These are phyloP conservation scores for Dryas iulia DNA, from an alignment of 1,140 invertebrate species.

Conservation along the genomic window DNA sequence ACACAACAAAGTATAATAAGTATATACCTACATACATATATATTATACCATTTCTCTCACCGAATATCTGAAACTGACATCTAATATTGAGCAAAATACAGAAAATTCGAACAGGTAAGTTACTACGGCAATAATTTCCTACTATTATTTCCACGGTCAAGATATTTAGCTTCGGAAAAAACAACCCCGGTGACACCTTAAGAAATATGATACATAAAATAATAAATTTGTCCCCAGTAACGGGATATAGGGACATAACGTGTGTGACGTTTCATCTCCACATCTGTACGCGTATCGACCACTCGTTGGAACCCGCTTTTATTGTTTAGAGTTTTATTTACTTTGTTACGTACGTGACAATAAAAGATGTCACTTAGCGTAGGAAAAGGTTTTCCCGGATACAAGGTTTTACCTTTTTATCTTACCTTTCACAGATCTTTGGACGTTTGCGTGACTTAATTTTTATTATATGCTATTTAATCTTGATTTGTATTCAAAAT, in stretches of 20 bases:
- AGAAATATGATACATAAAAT: constrained; percentile 1
- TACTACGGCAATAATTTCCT: background rate
- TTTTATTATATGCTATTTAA: background rate
- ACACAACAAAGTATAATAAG: no score
- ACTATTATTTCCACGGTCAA: background rate
- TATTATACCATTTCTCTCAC: no score
- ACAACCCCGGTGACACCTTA: background rate
- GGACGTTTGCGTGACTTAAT: background rate
- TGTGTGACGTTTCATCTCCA: constrained; percentile 1
- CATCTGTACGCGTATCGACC: constrained; percentile 6
- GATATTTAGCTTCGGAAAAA: no score
- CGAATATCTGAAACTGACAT: background rate
- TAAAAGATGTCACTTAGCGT: background rate
- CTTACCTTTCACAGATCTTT: background rate
- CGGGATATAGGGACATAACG: background rate
- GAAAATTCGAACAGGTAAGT: background rate
- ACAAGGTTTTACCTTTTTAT: background rate
- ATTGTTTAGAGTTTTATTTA: constrained; percentile 12
- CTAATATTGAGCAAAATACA: background rate
- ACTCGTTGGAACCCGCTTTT: constrained; percentile 5
- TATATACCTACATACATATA: no score
- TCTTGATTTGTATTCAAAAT: background rate
- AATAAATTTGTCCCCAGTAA: constrained; percentile 1
- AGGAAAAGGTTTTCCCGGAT: background rate
- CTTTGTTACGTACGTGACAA: constrained; percentile 5